Conservation (phyloP, 2,113 vertebrate species). For the Hippocampus zosterae region DNA sequence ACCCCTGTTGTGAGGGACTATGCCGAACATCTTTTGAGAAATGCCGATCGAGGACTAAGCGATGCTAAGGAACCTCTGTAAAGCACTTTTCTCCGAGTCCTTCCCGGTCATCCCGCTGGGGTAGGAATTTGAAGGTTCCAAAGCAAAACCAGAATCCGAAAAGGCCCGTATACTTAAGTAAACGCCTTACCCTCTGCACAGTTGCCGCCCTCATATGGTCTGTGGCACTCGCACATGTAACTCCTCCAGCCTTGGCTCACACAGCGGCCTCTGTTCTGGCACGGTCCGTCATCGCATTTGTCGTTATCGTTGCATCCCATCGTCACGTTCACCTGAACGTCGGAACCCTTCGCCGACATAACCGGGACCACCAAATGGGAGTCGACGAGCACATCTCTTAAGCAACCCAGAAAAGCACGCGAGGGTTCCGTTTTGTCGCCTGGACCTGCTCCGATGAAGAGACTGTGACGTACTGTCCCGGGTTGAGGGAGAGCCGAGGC, state of each 20-base stretch:
- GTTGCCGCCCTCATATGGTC: conserved; percentile 75
- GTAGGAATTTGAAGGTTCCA: background rate
- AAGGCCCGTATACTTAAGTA: background rate
- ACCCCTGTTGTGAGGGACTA: no score
- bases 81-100: no score
- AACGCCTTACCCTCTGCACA: conserved; percentile 79
- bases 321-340: conserved; percentile 68
- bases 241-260: conserved; percentile 77
- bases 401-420: conserved; percentile 84
- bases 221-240: conserved; percentile 81
- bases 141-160: background rate
- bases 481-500: conserved; percentile 52
- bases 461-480: conserved; percentile 48
- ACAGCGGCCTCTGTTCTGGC: conserved; percentile 82
- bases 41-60: no score
- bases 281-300: conserved; percentile 79
- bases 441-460: conserved; percentile 74
- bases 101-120: background rate
- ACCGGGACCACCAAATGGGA: conserved; percentile 67
- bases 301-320: conserved; percentile 77
- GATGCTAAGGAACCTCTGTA: no score
- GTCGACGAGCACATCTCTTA: conserved; percentile 81
- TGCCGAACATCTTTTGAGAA: no score
- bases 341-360: conserved; percentile 39
- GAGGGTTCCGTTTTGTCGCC: conserved; percentile 46